Evolutionary conservation across 1,140 invertebrate genomes (phyloP), one percentile per base, ranked within the genome.

Genomic region (Drosophila elegans): DNA sequence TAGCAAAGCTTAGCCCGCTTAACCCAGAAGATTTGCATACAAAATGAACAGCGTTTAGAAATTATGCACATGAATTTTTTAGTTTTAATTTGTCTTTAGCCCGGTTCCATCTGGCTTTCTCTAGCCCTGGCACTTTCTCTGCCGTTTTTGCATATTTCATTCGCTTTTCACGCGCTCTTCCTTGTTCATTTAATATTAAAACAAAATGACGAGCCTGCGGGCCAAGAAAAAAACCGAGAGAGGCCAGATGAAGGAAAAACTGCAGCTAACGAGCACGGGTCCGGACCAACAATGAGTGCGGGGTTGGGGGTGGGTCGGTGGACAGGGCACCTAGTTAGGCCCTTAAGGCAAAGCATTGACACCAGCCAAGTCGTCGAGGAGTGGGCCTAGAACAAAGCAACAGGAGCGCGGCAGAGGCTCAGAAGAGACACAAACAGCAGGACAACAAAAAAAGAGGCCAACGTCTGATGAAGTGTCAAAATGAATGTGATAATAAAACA

Each of bases 401-500:
- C 84, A 83, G 71, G 60, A 77, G 69, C 49, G 27, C 39, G 29
- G 56, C 69, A 59, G 49, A 44, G 57, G 41, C 74, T 60, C 78
- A 46, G 52, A 57, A 62, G 25, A 64, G 62, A 57, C 59, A 57
- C 66, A 66, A 67, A 48, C 48, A 32, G 39, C 57, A 54, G 41
- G 41, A 25, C 38, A 73, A 55, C n/a, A 45, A 59, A 56, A 76
- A 59, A 51, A 69, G 38, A 56, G 84, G 85, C 84, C 84, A 88
- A 84, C 84, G 84, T 78, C 84, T 88, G 84, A 88, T 88, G 84
- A 88, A 88, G 84, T 88, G 84, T 89, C 85, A 89, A 88, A 88
- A 88, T 88, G 84, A 83, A 88, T 88, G 83, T 71, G 81, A 88
- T 88, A 88, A 89, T 80, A 84, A 69, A 89, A 83, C 76, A 89